Evolutionary conservation across 2,888 invertebrate genomes (phyloP), one percentile per base, ranked within the genome.

Genomic region (Dascillus cervinus): DNA sequence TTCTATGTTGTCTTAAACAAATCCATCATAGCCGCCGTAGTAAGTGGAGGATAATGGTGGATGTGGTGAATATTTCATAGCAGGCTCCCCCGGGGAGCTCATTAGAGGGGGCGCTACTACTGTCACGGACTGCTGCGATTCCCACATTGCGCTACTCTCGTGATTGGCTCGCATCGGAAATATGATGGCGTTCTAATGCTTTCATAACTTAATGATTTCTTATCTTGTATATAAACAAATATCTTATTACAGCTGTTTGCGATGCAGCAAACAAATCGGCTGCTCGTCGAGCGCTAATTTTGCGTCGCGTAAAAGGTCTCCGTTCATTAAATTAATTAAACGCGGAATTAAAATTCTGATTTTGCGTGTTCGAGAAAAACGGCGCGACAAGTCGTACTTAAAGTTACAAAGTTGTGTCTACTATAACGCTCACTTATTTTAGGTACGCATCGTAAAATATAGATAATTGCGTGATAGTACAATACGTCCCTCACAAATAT

Each of bases 1-100:
- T 35, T 41, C 36, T 32, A 37, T 40, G 39, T 42, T 31, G 39
- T 42, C 35, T 44, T 40, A 37, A 38, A 34, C 44, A 45, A 49
- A 49, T 48, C 44, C 39, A 46, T 46, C 48, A 44, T 39, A 37
- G 34, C 34, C 41, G 37, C 37, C 41, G 27, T 39, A 25, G 39
- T 50, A 53, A 53, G 51, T 50, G 49, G 47, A 50, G 49, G 48
- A 55, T 56, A 56, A 56, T 55, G 53, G 53, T 50, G 42, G 50
- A 47, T 46, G 44, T 45, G 52, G 54, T 55, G 50, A 55, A 55
- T 54, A 56, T 55, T 56, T 55, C 48, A 53, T 55, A 48, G 37
- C 39, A 41, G 35, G 35, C 36, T 44, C 44, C 41, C 49, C 51
- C 46, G 47, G 49, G 48, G 46, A 48, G 49, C 49, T 52, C 43